phyloP scores from a whole-genome alignment of 2,888 invertebrate species.

The Lepidonotus clava region DNA sequence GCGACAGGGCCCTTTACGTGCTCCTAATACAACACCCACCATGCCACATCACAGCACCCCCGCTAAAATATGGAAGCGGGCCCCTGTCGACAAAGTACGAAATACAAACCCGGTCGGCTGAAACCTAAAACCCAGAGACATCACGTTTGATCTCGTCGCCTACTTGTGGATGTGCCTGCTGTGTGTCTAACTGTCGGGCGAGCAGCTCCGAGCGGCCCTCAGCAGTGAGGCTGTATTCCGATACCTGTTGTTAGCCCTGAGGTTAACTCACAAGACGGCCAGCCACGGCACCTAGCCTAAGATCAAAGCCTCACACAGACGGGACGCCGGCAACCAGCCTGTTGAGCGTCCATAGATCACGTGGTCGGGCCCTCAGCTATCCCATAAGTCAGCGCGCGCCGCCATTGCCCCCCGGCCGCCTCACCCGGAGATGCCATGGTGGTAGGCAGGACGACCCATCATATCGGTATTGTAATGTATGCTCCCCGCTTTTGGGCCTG shows the following conservation, averaged over 20 bases:
- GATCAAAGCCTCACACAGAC: not conserved
- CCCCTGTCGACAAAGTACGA: no score
- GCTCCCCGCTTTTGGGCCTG: not conserved
- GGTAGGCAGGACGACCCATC: not conserved
- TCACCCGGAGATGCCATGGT: not conserved
- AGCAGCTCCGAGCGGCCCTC: not conserved
- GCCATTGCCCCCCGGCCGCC: not conserved
- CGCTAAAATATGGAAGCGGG: no score
- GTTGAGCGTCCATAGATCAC: constrained; percentile 31
- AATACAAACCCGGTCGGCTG: no score
- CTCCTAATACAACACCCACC: no score
- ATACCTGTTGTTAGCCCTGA: not conserved
- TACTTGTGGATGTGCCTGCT: no score
- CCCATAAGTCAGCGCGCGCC: not conserved
- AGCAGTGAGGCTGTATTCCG: not conserved
- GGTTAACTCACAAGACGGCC: not conserved
- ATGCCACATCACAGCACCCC: no score
- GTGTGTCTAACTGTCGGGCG: no score
- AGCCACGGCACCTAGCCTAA: not conserved
- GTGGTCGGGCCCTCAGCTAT: not conserved
- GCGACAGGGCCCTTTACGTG: no score
- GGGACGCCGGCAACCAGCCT: not conserved
- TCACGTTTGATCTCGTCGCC: no score
- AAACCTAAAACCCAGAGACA: no score
- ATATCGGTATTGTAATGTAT: not conserved